Base-by-base conservation (phyloP, 2,113 vertebrate genomes). In the Periophthalmus modestus region DNA sequence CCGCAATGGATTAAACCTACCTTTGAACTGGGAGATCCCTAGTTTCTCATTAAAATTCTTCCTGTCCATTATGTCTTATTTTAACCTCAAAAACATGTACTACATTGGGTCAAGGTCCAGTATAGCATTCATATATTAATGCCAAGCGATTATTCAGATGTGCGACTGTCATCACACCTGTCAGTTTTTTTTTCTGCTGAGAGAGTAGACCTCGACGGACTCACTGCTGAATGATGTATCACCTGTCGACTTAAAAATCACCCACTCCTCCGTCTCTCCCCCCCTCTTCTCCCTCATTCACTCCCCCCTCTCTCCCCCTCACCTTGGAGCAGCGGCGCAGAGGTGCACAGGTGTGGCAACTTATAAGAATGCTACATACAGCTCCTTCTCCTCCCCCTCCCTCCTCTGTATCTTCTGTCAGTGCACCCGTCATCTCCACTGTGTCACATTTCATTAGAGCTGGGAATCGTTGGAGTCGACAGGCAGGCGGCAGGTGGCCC, bases 221-320 rank as follows among this genome's bases (percentile, higher is more conserved):
- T 48, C 39, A 19, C 86, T 86, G 85, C 83, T 87, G 88, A 90
- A 92, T 93, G 92, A 92, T 93, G 89, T 87, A 93, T 92, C 89
- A 79, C 91, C 91, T 90, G 92, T 92, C 93, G 78, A 79, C 90
- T 87, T 78, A 84, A 77, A 89, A 89, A 85, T 86, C 89, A 86
- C 85, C 76, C 71, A 66, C 77, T 61, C 82, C 78, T 85, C 84
- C 77, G 74, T 85, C 83, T 2, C 70, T 77, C 7, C 36, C 36
- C 36, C 73, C 18, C 36, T 1, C 50, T 52, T 15, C 69, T 19
- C 34, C 65, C 48, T 9, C 73, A 84, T 43, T 9, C 39, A 43
- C 39, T 10, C 39, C 73, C 18, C 36, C 2, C 18, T 54, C 50
- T 54, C 50, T 69, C 33, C 34, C 43, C 48, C 75, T 87, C 88